Conservation (phyloP, 1,140 invertebrate genomes). For the Leucophenga varia region DNA sequence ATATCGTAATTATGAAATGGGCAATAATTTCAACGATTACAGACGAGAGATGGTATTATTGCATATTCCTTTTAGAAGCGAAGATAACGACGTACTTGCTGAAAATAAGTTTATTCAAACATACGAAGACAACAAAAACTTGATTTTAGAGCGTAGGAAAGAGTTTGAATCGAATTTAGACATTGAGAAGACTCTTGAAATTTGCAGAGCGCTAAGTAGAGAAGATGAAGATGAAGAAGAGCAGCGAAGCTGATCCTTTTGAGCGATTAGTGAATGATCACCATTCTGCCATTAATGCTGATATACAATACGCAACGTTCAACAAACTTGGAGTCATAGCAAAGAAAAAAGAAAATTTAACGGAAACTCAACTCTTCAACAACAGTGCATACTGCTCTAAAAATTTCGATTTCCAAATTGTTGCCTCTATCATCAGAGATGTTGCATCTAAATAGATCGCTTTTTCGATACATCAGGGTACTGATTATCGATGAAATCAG, state of each 20-base stretch:
- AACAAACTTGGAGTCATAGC: conserved; percentile 23
- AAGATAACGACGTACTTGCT: conserved; percentile 44
- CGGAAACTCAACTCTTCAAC: conserved; percentile 10
- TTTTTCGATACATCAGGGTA: conserved; percentile 23
- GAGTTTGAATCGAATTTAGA: conserved; percentile 42
- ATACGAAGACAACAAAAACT: conserved; percentile 41
- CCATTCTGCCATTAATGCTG: not conserved
- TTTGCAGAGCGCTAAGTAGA: conserved; percentile 21
- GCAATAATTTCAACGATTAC: conserved; percentile 47
- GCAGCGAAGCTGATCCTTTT: conserved; percentile 1
- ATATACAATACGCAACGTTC: conserved; percentile 13
- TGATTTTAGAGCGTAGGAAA: conserved; percentile 34
- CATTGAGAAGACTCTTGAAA: conserved; percentile 31
- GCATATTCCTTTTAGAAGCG: conserved; percentile 39
- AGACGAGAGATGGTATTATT: conserved; percentile 50
- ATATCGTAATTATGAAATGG: conserved; percentile 14
- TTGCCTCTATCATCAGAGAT: conserved; percentile 10
- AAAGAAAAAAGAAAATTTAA: conserved; percentile 28
- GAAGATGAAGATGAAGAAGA: conserved; percentile 10
- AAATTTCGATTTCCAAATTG: conserved; percentile 11
- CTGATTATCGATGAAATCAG: conserved; percentile 31
- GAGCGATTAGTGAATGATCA: not conserved
- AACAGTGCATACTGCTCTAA: conserved; percentile 33
- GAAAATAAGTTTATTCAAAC: conserved; percentile 41
- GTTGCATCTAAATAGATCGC: conserved; percentile 10